Percentiles rank a stretch among this genome's conserved stretches.
phyloP scores from a whole-genome alignment of 2,113 vertebrate species.

The Peromyscus maniculatus region DNA sequence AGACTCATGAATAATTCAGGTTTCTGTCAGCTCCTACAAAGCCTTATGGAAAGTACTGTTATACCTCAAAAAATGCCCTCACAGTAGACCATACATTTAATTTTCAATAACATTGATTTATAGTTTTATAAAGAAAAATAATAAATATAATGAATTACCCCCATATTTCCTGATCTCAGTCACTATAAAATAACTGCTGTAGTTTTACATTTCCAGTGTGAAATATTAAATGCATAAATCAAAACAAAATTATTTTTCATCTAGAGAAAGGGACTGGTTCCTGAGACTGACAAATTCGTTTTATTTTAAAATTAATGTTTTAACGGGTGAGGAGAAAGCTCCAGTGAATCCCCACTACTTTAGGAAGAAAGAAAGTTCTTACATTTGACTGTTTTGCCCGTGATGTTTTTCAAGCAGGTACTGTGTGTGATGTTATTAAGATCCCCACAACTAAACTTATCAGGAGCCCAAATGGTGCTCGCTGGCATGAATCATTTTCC shows the following conservation, averaged over 20 bases:
- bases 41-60: constrained; percentile 90
- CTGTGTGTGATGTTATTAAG: constrained; percentile 54
- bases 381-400: constrained; percentile 71
- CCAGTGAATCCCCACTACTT: constrained; percentile 80
- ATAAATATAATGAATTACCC: constrained; percentile 96
- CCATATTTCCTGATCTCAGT: constrained; percentile 92
- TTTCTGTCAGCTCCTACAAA: constrained; percentile 89
- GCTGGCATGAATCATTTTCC: constrained; percentile 70
- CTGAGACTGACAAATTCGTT: constrained; percentile 94
- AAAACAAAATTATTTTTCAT: constrained; percentile 92
- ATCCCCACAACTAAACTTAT: constrained; percentile 69
- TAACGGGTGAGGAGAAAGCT: constrained; percentile 70
- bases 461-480: constrained; percentile 55
- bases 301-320: constrained; percentile 92
- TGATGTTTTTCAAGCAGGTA: constrained; percentile 65
- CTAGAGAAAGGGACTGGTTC: constrained; percentile 88
- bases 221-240: constrained; percentile 99
- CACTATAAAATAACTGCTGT: constrained; percentile 90
- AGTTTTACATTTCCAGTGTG: constrained; percentile 93
- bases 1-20: constrained; percentile 92
- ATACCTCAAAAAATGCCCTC: constrained; percentile 85
- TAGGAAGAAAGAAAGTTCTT: constrained; percentile 71
- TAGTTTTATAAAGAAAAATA: constrained; percentile 95
- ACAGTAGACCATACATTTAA: constrained; percentile 90
- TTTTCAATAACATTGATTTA: constrained; percentile 94